Evolutionary conservation across 2,113 vertebrate genomes (phyloP).

Genomic region (Pavo muticus): DNA sequence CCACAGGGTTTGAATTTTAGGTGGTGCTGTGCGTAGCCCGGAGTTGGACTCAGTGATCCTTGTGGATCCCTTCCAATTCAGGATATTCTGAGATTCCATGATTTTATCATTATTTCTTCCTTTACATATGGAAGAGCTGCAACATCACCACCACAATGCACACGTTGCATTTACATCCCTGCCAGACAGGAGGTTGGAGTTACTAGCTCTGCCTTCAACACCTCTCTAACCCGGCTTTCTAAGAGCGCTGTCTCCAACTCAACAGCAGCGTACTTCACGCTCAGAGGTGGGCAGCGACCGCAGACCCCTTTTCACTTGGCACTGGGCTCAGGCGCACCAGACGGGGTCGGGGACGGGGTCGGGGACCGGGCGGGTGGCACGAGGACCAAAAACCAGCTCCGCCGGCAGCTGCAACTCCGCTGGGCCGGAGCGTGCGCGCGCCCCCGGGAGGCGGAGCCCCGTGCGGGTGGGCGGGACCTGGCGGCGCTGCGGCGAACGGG

Average conservation of each 20-base stretch:
- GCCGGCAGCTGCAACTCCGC: background rate
- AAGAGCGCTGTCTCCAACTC: background rate
- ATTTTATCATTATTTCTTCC: background rate
- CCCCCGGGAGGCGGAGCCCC: background rate
- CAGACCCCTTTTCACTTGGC: too few relatives aligned
- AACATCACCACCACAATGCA: background rate
- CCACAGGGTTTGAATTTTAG: background rate
- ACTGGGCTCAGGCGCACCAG: too few relatives aligned
- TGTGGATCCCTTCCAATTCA: background rate
- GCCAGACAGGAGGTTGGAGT: background rate
- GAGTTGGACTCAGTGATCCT: background rate
- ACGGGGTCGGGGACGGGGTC: too few relatives aligned
- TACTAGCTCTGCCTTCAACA: background rate
- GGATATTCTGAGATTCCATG: background rate
- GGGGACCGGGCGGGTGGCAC: too few relatives aligned
- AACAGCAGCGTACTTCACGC: background rate
- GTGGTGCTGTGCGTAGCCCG: background rate
- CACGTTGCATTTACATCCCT: rapidly evolving
- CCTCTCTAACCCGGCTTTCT: background rate
- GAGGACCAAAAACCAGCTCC: background rate
- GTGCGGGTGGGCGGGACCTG: background rate
- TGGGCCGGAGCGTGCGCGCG: background rate
- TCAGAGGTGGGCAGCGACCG: background rate
- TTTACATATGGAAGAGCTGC: rapidly evolving
- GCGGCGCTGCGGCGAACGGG: background rate